Evolutionary conservation across 2,888 invertebrate species (phyloP), one percentile per base, ranked within the genome.

Genomic region (Rotaria macrura): DNA sequence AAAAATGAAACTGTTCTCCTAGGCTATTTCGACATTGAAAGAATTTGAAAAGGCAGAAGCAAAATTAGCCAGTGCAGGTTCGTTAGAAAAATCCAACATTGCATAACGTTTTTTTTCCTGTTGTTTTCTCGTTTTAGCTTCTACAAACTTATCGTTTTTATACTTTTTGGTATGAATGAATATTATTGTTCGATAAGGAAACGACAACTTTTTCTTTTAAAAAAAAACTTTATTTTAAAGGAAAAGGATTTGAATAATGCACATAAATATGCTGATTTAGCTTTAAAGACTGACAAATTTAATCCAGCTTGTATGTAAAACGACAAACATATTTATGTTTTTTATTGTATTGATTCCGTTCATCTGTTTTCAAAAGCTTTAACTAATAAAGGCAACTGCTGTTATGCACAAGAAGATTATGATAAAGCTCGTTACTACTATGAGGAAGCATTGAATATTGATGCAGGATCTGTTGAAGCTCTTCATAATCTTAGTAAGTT

Each of bases 131-230:
- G 12, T 79, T 43, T 57, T 83, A 55, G 95, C 96, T 0, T 93
- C 95, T 4, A 94, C 94, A 52, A 96, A 96, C 92, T 92, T 96
- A 72, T 94, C 95, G 57, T 95, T 96, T 89, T 93, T 96, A 87
- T 94, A 94, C 90, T 94, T 93, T 89, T 91, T 95, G 91, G 94
- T 94, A 89, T 91, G 92, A 89, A 85, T 43, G 40, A 20, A 40
- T 38, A 23, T 2, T 72, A 1, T 25, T 79, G 14, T 40, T 23
- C 17, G 3, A 40, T 23, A 10, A 7, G 4, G 43, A 40, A 25
- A 74, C 38, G 40, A 52, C 57, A 83, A 55, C 23, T 83, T 29
- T 47, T 40, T 20, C 2, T 14, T n/a, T 47, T 40, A 7, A n/a
- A 12, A 5, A 43, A 23, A 34, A 54, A 84, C 12, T 23, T 89